Conservation (phyloP, 2,797 vertebrate species). For the Sparidentex hasta region DNA sequence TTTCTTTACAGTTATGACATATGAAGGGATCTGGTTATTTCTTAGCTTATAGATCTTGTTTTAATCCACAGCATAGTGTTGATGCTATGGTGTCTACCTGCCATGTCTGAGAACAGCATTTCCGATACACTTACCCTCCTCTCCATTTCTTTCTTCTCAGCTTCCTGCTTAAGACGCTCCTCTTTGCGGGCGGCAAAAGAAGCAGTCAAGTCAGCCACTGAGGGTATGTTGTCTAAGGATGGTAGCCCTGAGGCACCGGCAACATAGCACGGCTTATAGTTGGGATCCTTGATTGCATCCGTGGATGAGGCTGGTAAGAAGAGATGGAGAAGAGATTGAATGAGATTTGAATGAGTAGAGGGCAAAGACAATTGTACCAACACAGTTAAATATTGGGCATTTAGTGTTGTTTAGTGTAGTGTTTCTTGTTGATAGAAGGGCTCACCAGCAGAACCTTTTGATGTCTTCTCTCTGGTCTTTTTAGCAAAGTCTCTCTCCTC, state of each 20-base stretch:
- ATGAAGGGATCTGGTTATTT: too few species aligned
- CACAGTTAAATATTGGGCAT: slow-evolving; percentile 1
- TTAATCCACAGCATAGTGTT: too few species aligned
- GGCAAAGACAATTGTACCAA: background rate
- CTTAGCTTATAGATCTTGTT: too few species aligned
- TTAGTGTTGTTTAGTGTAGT: background rate
- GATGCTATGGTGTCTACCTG: too few species aligned
- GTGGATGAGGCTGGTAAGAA: slow-evolving; percentile 74
- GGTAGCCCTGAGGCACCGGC: slow-evolving; percentile 85
- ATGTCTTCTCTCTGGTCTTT: slow-evolving; percentile 97
- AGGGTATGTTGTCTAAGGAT: slow-evolving; percentile 85
- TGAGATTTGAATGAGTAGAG: background rate
- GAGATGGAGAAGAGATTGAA: slow-evolving; percentile 32
- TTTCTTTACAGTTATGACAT: background rate
- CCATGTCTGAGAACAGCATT: background rate
- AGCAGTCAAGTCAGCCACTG: slow-evolving; percentile 85
- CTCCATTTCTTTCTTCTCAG: slow-evolving; percentile 88
- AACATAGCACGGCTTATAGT: slow-evolving; percentile 76
- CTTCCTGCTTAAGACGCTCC: slow-evolving; percentile 86
- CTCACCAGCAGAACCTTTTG: slow-evolving; percentile 91
- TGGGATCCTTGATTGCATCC: slow-evolving; percentile 84
- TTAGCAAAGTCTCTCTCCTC: slow-evolving; percentile 94
- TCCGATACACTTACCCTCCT: slow-evolving; percentile 76
- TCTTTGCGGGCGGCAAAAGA: slow-evolving; percentile 84
- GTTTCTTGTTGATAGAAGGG: background rate